Evolutionary conservation across 2,797 vertebrate species (phyloP).

Genomic region (Gymnothorax reevesii): DNA sequence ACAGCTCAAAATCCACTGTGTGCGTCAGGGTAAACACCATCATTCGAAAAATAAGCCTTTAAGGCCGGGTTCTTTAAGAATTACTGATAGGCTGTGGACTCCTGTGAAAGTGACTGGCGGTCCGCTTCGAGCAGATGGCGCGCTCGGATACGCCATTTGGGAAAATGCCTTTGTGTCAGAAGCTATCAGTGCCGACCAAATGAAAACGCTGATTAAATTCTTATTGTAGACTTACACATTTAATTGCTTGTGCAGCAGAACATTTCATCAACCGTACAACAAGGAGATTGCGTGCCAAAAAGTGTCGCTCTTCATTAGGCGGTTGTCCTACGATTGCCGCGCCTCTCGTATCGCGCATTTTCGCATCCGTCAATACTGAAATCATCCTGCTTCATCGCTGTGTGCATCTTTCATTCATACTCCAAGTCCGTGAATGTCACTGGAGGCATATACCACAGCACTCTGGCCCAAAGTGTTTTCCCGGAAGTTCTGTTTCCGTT

Average conservation of each 20-base stretch:
- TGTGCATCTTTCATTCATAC: neutral
- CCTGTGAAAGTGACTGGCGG: neutral
- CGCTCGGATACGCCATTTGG: neutral
- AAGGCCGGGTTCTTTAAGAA: neutral
- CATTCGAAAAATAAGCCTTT: neutral
- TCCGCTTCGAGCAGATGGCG: neutral
- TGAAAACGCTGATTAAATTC: neutral
- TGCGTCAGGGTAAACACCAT: neutral
- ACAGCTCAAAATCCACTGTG: neutral
- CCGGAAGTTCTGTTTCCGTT: neutral
- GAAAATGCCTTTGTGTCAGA: neutral
- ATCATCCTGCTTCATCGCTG: neutral
- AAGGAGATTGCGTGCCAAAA: neutral
- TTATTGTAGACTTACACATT: neutral
- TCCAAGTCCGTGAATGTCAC: neutral
- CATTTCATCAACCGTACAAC: neutral
- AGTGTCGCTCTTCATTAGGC: neutral
- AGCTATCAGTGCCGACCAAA: neutral
- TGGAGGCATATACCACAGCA: neutral
- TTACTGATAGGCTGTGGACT: neutral
- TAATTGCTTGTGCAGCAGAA: neutral
- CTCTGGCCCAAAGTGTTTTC: neutral
- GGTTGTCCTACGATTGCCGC: neutral
- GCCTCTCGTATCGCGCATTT: neutral
- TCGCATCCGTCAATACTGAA: neutral